These are phyloP conservation scores for Microtus oregoni DNA, from an alignment of 2,113 vertebrate genomes.

Conservation along the genomic window DNA sequence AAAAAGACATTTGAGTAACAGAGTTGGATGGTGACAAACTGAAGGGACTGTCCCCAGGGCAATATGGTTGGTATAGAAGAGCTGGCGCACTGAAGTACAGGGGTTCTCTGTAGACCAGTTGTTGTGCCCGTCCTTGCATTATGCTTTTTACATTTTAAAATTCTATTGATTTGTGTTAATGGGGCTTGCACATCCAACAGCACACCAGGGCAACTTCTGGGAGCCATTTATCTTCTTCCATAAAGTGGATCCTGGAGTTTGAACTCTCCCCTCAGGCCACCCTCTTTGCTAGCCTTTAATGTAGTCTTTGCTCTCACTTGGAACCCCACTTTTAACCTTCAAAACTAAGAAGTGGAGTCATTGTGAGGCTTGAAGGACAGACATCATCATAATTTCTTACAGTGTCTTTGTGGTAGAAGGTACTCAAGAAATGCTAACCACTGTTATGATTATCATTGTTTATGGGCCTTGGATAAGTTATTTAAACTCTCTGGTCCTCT, in stretches of 20 bases:
- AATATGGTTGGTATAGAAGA: slow-evolving; percentile 3
- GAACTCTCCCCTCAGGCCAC: not conserved
- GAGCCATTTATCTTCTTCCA: not conserved
- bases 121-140: slow-evolving; percentile 1
- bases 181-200: not conserved
- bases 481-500: slow-evolving; percentile 42
- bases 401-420: not conserved
- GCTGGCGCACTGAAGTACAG: slow-evolving; percentile 13
- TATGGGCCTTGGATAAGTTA: slow-evolving; percentile 28
- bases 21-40: not conserved
- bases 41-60: not conserved
- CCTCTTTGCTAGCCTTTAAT: not conserved
- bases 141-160: not conserved
- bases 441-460: slow-evolving; percentile 20
- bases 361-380: slow-evolving; percentile 28
- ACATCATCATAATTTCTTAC: slow-evolving; percentile 42
- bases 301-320: slow-evolving; percentile 42
- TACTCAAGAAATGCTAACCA: slow-evolving; percentile 38
- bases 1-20: slow-evolving; percentile 43
- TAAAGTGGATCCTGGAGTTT: not conserved
- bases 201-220: not conserved
- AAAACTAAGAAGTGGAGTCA: slow-evolving; percentile 35
- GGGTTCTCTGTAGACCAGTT: slow-evolving; percentile 41
- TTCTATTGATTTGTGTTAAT: not conserved
- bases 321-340: slow-evolving; percentile 31